Percentiles rank a stretch among this genome's conserved stretches.
These are phyloP conservation scores for Ranitomeya variabilis DNA, from an alignment of 2,113 vertebrate species.

Conservation along the genomic window DNA sequence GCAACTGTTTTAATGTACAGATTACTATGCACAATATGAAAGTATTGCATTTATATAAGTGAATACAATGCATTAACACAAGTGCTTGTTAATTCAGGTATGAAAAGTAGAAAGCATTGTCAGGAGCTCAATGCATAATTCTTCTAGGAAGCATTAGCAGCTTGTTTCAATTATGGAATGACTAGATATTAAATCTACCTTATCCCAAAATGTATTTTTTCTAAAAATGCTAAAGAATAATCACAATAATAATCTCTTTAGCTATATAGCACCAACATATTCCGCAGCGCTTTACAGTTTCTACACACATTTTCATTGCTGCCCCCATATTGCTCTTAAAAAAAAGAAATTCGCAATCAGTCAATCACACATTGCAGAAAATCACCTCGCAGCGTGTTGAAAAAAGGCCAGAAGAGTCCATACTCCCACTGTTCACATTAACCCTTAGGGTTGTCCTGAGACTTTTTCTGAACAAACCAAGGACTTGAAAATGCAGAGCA, in stretches of 20 bases:
- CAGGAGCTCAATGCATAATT: not conserved
- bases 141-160: not conserved
- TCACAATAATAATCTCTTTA: not conserved
- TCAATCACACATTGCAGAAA: not conserved
- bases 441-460: not conserved
- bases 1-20: no score
- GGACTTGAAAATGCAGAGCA: not conserved
- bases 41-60: no score
- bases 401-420: not conserved
- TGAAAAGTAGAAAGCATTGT: no score
- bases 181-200: not conserved
- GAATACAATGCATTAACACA: no score
- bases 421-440: not conserved
- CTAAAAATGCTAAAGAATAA: conserved; percentile 1
- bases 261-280: no score
- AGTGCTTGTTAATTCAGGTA: no score
- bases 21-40: no score
- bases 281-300: no score
- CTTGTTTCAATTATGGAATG: not conserved
- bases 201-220: not conserved
- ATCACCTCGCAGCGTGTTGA: not conserved
- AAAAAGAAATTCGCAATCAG: not conserved
- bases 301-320: no score
- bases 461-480: not conserved
- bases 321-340: not conserved